These are phyloP conservation scores for Eurystomus gularis DNA, from an alignment of 2,113 vertebrate species.

Conservation along the genomic window DNA sequence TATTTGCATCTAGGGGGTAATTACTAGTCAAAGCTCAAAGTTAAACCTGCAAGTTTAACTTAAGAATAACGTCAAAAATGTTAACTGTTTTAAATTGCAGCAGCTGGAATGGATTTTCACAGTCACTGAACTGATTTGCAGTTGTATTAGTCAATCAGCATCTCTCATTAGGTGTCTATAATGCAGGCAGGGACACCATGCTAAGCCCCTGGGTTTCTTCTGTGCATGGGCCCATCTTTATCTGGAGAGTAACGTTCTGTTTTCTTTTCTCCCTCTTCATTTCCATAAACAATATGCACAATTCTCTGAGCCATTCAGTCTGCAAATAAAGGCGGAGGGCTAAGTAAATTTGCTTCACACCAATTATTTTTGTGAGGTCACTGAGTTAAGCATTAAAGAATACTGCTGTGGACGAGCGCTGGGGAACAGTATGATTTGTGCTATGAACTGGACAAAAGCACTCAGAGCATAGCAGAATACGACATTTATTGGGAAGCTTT, in stretches of 20 bases:
- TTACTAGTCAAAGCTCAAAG: not conserved
- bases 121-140: not conserved
- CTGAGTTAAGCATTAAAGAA: constrained; percentile 65
- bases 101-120: not conserved
- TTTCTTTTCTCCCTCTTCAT: constrained; percentile 7
- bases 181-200: not conserved
- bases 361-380: constrained; percentile 73
- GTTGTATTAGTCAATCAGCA: not conserved
- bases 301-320: constrained; percentile 17
- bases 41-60: not conserved
- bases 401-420: not conserved
- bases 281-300: constrained; percentile 65
- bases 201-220: not conserved
- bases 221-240: constrained; percentile 15
- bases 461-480: not conserved
- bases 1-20: not conserved
- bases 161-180: not conserved
- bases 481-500: constrained; percentile 46
- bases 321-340: constrained; percentile 65
- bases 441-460: constrained; percentile 10
- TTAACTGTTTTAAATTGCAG: not conserved
- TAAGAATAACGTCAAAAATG: not conserved
- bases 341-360: constrained; percentile 69
- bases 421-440: constrained; percentile 35
- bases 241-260: not conserved